These are phyloP conservation scores for Zelostemma sp. DNA, from an alignment of 1,140 invertebrate genomes.

Conservation along the genomic window DNA sequence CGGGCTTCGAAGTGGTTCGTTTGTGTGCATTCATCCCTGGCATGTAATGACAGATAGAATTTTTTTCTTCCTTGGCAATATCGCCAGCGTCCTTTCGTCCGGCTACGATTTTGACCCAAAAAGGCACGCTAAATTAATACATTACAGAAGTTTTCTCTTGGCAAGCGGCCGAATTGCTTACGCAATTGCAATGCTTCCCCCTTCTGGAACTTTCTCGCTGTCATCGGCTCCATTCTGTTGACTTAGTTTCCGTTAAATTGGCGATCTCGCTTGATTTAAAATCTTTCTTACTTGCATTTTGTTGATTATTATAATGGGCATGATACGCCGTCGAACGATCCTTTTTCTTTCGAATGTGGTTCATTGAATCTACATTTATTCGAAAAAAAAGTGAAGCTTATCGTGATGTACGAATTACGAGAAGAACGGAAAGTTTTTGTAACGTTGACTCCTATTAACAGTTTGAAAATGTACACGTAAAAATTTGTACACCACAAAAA, in stretches of 20 bases:
- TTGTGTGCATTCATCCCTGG: constrained; percentile 29
- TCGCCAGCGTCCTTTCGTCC: constrained; percentile 55
- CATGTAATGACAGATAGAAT: constrained; percentile 45
- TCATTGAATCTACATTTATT: no score
- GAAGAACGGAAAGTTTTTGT: no score
- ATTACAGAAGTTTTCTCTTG: constrained; percentile 62
- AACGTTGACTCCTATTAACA: no score
- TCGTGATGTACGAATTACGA: no score
- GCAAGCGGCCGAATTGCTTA: constrained; percentile 62
- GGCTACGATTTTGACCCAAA: constrained; percentile 65
- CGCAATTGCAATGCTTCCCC: constrained; percentile 49
- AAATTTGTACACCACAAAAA: no score
- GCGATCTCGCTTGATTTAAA: constrained; percentile 34
- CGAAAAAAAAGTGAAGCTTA: no score
- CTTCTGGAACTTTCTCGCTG: constrained; percentile 52
- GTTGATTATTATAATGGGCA: constrained; percentile 1
- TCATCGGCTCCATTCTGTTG: constrained; percentile 38
- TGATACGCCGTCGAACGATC: no score
- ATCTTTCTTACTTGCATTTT: constrained; percentile 18
- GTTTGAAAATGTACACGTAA: no score
- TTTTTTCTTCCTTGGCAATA: constrained; percentile 56
- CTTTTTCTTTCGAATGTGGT: no score
- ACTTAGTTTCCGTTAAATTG: constrained; percentile 46
- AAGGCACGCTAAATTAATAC: constrained; percentile 68
- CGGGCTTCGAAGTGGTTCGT: constrained; percentile 29